Evolutionary conservation across 2,888 invertebrate genomes (phyloP).

Genomic region (Ganaspis brasiliensis): DNA sequence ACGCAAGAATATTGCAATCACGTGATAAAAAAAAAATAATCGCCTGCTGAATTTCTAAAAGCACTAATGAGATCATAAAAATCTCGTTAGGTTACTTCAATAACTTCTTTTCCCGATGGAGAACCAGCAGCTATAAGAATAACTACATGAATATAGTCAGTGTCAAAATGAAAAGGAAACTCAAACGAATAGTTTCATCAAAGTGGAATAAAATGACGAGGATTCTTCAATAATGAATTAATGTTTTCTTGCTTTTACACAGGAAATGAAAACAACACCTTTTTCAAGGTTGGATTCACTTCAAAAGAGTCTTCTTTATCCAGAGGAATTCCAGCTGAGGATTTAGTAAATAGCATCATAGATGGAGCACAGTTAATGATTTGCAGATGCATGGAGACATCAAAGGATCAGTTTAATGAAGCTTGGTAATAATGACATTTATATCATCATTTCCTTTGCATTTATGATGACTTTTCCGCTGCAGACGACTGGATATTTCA

Average conservation of each 20-base stretch:
- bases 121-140: too few species aligned
- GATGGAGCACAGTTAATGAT: not conserved
- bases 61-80: too few species aligned
- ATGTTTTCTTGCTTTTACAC: not conserved
- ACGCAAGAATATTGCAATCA: not conserved
- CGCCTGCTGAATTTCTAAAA: too few species aligned
- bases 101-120: too few species aligned
- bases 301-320: not conserved
- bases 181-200: too few species aligned
- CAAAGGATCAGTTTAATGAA: not conserved
- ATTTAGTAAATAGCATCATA: not conserved
- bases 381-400: not conserved
- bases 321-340: not conserved
- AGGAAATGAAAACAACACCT: conserved; percentile 20
- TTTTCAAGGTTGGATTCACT: conserved; percentile 23
- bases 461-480: conserved; percentile 41
- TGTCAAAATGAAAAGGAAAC: not conserved
- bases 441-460: conserved; percentile 9
- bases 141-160: too few species aligned
- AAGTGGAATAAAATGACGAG: not conserved
- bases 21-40: too few species aligned
- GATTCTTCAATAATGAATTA: not conserved
- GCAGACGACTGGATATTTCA: conserved; percentile 55
- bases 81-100: too few species aligned
- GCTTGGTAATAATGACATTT: not conserved